A percentile compares a stretch with the other conserved stretches of the same genome.
Conservation (phyloP, 2,797 vertebrate genomes). For the Manis crassicaudata region DNA sequence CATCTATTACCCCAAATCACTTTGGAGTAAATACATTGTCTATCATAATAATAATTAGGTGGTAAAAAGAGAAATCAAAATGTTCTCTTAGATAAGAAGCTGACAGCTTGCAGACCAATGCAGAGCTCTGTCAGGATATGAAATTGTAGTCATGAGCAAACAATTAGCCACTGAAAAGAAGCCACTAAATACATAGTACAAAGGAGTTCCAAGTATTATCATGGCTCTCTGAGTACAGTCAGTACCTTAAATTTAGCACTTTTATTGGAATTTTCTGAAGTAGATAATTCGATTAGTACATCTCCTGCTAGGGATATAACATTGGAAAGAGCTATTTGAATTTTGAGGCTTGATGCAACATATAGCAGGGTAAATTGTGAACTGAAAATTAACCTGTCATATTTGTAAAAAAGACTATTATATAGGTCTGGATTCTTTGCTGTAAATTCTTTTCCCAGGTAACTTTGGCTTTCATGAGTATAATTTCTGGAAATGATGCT, state of each 20-base stretch:
- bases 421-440: not conserved
- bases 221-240: not conserved
- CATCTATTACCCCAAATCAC: conserved; percentile 84
- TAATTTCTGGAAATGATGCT: not conserved
- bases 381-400: not conserved
- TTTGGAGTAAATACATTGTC: conserved; percentile 84
- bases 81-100: conserved; percentile 68
- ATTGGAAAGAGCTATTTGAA: not conserved
- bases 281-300: not conserved
- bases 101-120: conserved; percentile 76
- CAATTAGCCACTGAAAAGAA: conserved; percentile 21
- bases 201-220: not conserved
- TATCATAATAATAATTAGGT: conserved; percentile 83
- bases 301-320: not conserved
- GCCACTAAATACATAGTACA: not conserved
- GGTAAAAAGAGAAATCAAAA: conserved; percentile 82
- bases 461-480: not conserved
- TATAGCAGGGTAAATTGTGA: not conserved
- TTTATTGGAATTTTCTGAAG: not conserved
- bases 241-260: not conserved
- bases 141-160: conserved; percentile 10
- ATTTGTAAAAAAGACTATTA: not conserved
- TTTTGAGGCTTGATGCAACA: not conserved
- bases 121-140: not conserved
- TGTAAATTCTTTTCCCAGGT: not conserved